Evolutionary conservation across 2,113 vertebrate genomes (phyloP).

Genomic region (Pao palembangensis): DNA sequence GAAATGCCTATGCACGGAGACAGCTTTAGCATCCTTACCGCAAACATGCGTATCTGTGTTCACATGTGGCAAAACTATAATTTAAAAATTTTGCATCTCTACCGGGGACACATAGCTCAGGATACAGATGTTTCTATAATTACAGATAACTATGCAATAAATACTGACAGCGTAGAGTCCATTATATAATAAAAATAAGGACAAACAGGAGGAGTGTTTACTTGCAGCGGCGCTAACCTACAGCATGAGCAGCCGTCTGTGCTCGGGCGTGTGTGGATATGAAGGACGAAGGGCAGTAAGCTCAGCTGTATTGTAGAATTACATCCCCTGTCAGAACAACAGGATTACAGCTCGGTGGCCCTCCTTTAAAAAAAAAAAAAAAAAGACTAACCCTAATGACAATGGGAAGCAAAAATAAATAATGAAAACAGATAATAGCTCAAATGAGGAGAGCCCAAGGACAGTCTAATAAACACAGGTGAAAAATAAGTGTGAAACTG

Average conservation of each 20-base stretch:
- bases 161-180: neutral
- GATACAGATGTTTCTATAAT: neutral
- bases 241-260: slow-evolving; percentile 11
- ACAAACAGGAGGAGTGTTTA: neutral
- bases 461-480: slow-evolving; percentile 26
- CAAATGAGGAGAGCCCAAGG: slow-evolving; percentile 22
- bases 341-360: slow-evolving; percentile 59
- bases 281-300: slow-evolving; percentile 50
- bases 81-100: no score
- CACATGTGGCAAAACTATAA: no score
- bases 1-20: no score
- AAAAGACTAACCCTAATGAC: slow-evolving; percentile 37
- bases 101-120: neutral
- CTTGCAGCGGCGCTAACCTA: neutral
- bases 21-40: no score
- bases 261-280: slow-evolving; percentile 7
- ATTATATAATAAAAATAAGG: slow-evolving; percentile 1
- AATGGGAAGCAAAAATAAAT: slow-evolving; percentile 16
- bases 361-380: slow-evolving; percentile 56
- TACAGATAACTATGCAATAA: neutral
- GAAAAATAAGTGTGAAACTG: slow-evolving; percentile 10
- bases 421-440: neutral
- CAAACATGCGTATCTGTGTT: no score
- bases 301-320: slow-evolving; percentile 57
- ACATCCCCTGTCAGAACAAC: slow-evolving; percentile 60